A percentile compares a stretch with the other conserved stretches of the same genome.
Conservation (phyloP, 2,113 vertebrate genomes). For the Corynorhinus townsendii region DNA sequence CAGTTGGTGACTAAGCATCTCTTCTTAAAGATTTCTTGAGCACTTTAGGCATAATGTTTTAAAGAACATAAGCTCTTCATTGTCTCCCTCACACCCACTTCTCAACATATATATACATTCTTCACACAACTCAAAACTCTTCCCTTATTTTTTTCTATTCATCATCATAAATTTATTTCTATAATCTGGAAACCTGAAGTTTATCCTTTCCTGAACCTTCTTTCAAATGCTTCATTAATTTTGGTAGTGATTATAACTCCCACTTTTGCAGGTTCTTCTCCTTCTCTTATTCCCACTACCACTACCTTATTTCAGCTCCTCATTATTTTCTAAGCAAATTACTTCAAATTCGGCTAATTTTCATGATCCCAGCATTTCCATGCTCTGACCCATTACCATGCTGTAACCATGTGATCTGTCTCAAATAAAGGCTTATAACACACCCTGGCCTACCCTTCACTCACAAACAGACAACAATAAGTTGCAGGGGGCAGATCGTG, state of each 20-base stretch:
- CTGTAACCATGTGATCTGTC: not conserved
- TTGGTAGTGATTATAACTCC: not conserved
- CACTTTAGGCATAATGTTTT: not conserved
- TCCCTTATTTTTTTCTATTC: not conserved
- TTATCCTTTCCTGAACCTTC: not conserved
- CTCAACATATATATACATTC: not conserved
- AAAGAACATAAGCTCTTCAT: not conserved
- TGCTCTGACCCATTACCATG: not conserved
- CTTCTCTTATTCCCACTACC: not conserved
- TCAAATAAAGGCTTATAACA: not conserved
- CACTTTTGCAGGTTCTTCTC: not conserved
- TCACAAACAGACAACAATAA: not conserved
- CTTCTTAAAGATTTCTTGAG: not conserved
- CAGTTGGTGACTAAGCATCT: not conserved
- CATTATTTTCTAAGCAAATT: not conserved
- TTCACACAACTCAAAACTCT: not conserved
- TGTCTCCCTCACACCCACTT: not conserved
- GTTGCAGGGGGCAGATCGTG: accelerated
- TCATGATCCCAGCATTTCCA: not conserved
- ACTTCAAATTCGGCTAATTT: not conserved
- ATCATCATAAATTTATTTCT: not conserved
- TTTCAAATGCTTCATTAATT: not conserved
- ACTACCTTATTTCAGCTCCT: not conserved
- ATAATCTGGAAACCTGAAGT: not conserved
- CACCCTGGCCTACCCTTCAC: not conserved